Evolutionary conservation across 2,113 vertebrate species (phyloP).

Genomic region (Coptodon bakossiorum): DNA sequence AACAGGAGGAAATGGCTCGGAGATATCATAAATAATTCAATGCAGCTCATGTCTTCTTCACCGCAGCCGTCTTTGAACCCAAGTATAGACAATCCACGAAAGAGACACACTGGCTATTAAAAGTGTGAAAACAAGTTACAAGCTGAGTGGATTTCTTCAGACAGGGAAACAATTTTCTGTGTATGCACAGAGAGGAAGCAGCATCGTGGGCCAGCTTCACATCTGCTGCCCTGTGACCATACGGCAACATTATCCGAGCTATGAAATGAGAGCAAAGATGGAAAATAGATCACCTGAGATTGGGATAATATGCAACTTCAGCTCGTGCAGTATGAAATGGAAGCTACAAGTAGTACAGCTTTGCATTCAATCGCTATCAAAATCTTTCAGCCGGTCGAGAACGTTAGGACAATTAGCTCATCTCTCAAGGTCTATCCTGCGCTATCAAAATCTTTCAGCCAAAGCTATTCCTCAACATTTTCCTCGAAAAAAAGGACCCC

Average conservation of each 20-base stretch:
- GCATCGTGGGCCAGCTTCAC: neutral
- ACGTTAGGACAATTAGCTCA: constrained; percentile 3
- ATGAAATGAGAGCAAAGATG: neutral
- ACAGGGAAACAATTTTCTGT: neutral
- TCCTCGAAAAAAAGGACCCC: neutral
- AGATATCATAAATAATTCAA: constrained; percentile 71
- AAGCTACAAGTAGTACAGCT: neutral
- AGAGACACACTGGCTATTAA: constrained; percentile 32
- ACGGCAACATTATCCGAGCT: neutral
- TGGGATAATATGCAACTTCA: neutral
- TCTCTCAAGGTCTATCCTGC: neutral
- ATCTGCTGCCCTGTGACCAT: neutral
- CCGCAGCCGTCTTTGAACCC: constrained; percentile 22
- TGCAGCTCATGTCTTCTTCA: constrained; percentile 22
- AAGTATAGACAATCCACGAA: constrained; percentile 11
- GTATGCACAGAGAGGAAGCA: neutral
- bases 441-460: neutral
- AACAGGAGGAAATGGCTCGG: constrained; percentile 54
- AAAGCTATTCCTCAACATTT: neutral
- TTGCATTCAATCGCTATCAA: neutral
- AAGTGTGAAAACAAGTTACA: constrained; percentile 27
- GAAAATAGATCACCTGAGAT: neutral
- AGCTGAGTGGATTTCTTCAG: constrained; percentile 1
- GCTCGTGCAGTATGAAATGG: neutral
- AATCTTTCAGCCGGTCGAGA: neutral